phyloP scores from a whole-genome alignment of 2,797 vertebrate genomes.

The Cyprinodon diabolis region DNA sequence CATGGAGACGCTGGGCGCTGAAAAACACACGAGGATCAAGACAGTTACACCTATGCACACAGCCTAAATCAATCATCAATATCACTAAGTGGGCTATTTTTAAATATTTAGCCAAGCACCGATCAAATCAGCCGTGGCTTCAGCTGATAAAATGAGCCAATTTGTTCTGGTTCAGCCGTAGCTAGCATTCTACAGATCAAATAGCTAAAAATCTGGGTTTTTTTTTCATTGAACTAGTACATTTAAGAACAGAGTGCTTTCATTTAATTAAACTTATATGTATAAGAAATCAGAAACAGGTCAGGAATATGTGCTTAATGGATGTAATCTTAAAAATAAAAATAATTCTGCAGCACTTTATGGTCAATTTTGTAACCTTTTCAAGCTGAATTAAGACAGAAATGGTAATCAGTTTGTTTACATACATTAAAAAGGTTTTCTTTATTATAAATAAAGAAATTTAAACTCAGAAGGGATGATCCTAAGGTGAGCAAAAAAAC shows the following conservation, averaged over 20 bases:
- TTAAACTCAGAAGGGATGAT: neutral
- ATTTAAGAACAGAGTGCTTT: neutral
- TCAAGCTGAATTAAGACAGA: neutral
- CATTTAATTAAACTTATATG: neutral
- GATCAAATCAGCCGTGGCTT: neutral
- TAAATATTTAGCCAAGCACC: neutral
- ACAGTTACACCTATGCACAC: neutral
- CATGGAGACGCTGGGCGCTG: slow-evolving; percentile 77
- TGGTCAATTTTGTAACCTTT: neutral
- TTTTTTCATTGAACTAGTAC: neutral
- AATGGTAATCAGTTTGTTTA: neutral
- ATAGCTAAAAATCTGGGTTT: neutral
- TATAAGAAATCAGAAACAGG: neutral
- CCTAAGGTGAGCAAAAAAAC: neutral
- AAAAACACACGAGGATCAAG: neutral
- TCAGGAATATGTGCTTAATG: neutral
- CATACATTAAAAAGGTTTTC: no score
- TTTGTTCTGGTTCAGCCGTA: neutral
- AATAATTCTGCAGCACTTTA: neutral
- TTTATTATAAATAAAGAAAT: no score
- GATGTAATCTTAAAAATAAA: no score
- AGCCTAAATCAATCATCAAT: neutral
- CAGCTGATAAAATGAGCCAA: neutral
- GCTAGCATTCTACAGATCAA: neutral
- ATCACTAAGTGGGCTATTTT: neutral